Evolutionary conservation across 2,113 vertebrate genomes (phyloP).

Genomic region (Dicaeum eximium): DNA sequence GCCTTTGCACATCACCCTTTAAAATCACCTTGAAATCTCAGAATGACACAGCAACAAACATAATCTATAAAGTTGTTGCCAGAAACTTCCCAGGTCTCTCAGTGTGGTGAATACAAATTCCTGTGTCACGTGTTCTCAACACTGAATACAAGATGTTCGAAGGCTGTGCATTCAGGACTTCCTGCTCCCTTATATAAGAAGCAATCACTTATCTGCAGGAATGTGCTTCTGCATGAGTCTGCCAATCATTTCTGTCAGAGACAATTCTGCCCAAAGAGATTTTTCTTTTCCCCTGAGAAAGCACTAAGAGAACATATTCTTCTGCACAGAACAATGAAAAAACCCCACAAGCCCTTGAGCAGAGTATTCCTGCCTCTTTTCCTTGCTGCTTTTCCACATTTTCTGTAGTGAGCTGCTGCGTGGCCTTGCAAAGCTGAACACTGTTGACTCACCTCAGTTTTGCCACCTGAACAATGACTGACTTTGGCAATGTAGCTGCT

Average conservation of each 20-base stretch:
- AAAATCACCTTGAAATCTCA: not conserved
- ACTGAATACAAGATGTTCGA: not conserved
- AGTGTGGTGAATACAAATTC: not conserved
- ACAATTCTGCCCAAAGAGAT: not conserved
- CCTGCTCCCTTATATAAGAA: not conserved
- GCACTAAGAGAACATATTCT: not conserved
- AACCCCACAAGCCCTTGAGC: not conserved
- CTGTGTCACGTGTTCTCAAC: not conserved
- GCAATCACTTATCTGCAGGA: not conserved
- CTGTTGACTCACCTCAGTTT: not conserved
- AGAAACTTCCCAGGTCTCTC: not conserved
- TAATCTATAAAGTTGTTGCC: not conserved
- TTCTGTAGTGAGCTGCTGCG: not conserved
- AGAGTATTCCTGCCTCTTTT: not conserved
- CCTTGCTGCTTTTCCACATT: not conserved
- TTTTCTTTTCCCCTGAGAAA: slow-evolving; percentile 19
- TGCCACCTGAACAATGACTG: not conserved
- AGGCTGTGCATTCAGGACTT: not conserved
- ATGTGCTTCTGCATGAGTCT: not conserved
- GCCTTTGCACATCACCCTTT: not conserved
- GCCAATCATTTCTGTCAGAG: not conserved
- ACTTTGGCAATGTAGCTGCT: not conserved
- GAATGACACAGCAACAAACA: not conserved
- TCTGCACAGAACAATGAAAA: not conserved
- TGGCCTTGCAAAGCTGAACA: not conserved